Evolutionary conservation across 2,888 invertebrate genomes (phyloP), one percentile per base, ranked within the genome.

Genomic region (Augochlorella aurata): DNA sequence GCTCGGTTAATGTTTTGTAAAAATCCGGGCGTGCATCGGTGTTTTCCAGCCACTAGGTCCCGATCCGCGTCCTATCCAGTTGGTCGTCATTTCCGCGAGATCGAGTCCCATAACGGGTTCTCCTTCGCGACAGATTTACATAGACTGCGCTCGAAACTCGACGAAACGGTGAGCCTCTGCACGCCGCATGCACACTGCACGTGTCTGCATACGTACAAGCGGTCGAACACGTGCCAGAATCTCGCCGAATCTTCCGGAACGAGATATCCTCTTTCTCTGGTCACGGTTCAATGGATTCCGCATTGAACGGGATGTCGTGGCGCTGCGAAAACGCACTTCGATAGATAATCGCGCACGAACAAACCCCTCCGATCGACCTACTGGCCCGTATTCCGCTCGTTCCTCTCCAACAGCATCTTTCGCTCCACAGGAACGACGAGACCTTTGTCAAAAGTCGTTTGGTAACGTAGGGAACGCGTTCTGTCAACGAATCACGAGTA

Each of bases 331-430:
- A 83, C 79, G 77, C 77, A 73, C 72, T 75, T 45, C 68, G 80
- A 83, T 63, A 69, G 83, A 75, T 79, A 81, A 81, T 76, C 79
- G 68, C 67, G 45, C 65, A 61, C 44, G 61, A 54, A 65, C 70
- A 75, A 82, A 66, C 69, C 77, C 49, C 70, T 68, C 61, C 63
- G 79, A 82, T 75, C 84, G 83, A 84, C 82, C 82, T 61, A 83
- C 74, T 75, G 82, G 71, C 76, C 79, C 76, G 68, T 84, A 86
- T 86, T 81, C 74, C 76, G 50, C n/a, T n/a, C 8, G 24, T 58
- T 24, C 14, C 58, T 8, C 24, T 16, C 0, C 38, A 38, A 16
- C 38, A 24, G 29, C 63, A 14, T 10, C 10, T 29, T 10, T 29
- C 29, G 38, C 74, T 67, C 44, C 49, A 7, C 24, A 7, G 58